Evolutionary conservation across 37 sponge, comb jelly and placozoan genomes (phyloP).

Genomic region (Cladorhizidae sp.): DNA sequence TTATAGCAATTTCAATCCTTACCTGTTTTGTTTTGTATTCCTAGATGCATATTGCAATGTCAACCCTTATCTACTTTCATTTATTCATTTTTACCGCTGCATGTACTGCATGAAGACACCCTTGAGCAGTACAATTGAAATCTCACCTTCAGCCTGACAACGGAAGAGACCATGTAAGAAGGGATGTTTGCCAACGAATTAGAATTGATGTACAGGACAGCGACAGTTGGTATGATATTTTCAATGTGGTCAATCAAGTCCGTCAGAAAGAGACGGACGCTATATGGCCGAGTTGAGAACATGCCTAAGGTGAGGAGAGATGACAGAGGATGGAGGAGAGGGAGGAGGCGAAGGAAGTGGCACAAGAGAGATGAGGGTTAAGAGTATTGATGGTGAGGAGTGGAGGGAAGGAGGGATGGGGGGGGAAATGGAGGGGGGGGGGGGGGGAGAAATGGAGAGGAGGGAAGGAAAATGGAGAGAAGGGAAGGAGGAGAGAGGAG

Average conservation of each 20-base stretch:
- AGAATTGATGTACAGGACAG: slow-evolving; percentile 30
- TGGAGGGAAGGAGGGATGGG: not conserved
- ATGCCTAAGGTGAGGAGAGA: slow-evolving; percentile 5
- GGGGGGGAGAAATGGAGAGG: not conserved
- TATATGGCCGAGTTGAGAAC: slow-evolving; percentile 60
- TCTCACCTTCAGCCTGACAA: slow-evolving; percentile 13
- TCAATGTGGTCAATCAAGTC: slow-evolving; percentile 48
- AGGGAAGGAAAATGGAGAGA: not conserved
- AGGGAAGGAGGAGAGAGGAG: not conserved
- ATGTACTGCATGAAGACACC: too few species aligned
- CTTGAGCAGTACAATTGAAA: not conserved
- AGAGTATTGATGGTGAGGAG: not conserved
- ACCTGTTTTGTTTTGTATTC: too few species aligned
- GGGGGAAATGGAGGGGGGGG: not conserved
- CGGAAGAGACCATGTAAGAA: slow-evolving; percentile 13
- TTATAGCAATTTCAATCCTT: too few species aligned
- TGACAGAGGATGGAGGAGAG: not conserved
- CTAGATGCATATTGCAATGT: too few species aligned
- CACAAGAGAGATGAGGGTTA: not conserved
- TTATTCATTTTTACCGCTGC: too few species aligned
- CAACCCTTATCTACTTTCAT: too few species aligned
- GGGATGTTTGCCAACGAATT: slow-evolving; percentile 28
- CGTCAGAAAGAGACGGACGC: slow-evolving; percentile 46
- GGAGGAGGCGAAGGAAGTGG: not conserved
- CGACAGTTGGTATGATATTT: slow-evolving; percentile 21